phyloP scores from a whole-genome alignment of 2,113 vertebrate species.

The Daubentonia madagascariensis region DNA sequence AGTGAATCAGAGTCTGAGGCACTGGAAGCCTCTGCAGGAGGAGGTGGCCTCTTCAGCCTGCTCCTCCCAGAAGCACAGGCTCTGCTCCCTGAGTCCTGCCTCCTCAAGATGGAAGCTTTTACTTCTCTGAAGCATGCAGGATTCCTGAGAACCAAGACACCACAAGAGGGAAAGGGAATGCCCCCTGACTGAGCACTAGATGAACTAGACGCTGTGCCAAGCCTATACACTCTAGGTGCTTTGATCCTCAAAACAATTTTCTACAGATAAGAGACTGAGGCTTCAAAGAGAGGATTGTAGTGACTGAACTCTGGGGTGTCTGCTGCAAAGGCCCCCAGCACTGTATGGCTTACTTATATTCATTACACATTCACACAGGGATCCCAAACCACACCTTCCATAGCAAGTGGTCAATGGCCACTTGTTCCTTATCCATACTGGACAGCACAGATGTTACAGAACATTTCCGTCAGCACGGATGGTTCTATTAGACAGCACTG shows the following conservation, averaged over 20 bases:
- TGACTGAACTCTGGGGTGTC: background rate
- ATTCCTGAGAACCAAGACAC: background rate
- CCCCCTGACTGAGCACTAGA: accelerated
- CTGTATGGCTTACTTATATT: background rate
- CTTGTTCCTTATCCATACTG: background rate
- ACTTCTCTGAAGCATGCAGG: background rate
- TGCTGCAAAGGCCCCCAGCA: background rate
- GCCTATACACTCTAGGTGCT: background rate
- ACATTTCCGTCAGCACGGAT: background rate
- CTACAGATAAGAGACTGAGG: background rate
- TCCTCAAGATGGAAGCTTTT: background rate
- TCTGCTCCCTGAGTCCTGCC: background rate
- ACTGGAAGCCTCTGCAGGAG: background rate
- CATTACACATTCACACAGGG: background rate
- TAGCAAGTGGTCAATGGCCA: background rate
- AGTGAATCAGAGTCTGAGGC: background rate
- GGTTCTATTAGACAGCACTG: background rate
- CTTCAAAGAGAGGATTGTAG: background rate
- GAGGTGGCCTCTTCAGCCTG: background rate
- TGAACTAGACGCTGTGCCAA: background rate
- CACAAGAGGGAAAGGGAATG: background rate
- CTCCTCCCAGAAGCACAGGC: background rate
- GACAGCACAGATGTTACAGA: background rate
- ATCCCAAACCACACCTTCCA: background rate
- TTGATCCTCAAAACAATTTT: background rate